Base-by-base conservation (phyloP, 2,888 invertebrate species). In the Drosophila anomalata region DNA sequence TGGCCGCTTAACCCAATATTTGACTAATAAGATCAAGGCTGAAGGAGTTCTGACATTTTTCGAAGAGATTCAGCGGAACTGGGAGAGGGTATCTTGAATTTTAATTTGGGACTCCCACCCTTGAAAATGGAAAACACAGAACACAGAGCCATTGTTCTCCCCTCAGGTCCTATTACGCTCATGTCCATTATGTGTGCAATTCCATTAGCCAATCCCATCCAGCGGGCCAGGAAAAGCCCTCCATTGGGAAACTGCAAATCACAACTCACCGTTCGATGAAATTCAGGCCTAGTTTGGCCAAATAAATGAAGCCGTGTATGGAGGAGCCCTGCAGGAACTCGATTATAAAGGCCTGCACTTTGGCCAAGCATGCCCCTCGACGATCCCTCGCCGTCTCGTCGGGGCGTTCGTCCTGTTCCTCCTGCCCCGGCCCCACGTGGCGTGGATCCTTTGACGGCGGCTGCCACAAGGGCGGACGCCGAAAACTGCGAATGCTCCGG, bases 221-320 rank as follows among this genome's bases (percentile, higher is more conserved):
- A 44, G 22, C 8, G 31, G 24, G 12, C 14, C 7, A 11, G 20
- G 36, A 20, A 12, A 26, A 42, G 12, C n/a, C 26, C 41, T n/a
- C 9, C 2, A 29, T n/a, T 22, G 20, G 20, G 9, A 17, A 17
- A 26, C 12, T 9, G 12, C 11, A 26, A 55, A 44, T n/a, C 56
- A 36, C 44, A 53, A 81, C 84, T 87, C 77, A 91, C 91, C 92
- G 89, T 75, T 92, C 92, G 47, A 90, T 67, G 36, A 91, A 78
- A 77, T 86, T 91, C 46, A 91, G 74, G 6, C 92, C 91, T 59
- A 77, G 73, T 80, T 90, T 91, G 53, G 90, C 90, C 73, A 92
- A 88, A 88, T 91, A 91, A 59, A 85, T 82, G 72, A 92, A 89
- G 14, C 92, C 92, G 79, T 92, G 92, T 73, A 91, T 90, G 52